Percentiles rank a stretch among this genome's conserved stretches.
phyloP scores from a whole-genome alignment of 2,797 vertebrate genomes.

The Hyperoplus immaculatus region DNA sequence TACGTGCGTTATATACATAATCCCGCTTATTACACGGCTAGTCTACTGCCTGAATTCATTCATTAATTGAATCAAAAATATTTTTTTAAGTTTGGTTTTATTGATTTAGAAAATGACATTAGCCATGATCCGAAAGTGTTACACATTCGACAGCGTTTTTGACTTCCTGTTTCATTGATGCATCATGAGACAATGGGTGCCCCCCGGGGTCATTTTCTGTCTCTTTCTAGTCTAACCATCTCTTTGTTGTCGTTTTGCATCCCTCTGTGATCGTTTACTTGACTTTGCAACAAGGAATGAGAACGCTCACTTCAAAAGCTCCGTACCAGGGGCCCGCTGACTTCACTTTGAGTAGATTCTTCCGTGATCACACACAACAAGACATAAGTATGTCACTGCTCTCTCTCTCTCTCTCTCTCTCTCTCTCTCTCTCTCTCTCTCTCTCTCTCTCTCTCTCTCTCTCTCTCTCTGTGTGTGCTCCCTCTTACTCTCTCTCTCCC shows the following conservation, averaged over 20 bases:
- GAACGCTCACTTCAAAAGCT: neutral
- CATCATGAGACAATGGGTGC: neutral
- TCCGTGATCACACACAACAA: slow-evolving; percentile 1
- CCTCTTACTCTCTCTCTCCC: no score
- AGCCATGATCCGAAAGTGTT: neutral
- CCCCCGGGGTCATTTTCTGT: no score
- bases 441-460: no score
- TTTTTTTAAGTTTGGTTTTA: no score
- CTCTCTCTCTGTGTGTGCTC: no score
- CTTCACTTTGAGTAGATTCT: neutral
- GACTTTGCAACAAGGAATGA: neutral
- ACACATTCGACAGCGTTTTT: neutral
- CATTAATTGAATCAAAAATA: no score
- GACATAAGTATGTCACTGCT: slow-evolving; percentile 1
- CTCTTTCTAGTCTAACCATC: neutral
- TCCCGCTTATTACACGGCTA: no score
- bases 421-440: neutral
- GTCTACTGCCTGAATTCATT: no score
- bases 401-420: neutral
- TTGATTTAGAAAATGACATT: no score
- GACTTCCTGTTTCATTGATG: neutral
- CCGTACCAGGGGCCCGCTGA: neutral
- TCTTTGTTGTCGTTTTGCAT: neutral
- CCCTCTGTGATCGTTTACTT: neutral
- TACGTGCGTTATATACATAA: no score